A percentile compares a stretch with the other conserved stretches of the same genome.
Evolutionary conservation across 2,797 vertebrate genomes (phyloP).

Genomic region (Platalea minor): DNA sequence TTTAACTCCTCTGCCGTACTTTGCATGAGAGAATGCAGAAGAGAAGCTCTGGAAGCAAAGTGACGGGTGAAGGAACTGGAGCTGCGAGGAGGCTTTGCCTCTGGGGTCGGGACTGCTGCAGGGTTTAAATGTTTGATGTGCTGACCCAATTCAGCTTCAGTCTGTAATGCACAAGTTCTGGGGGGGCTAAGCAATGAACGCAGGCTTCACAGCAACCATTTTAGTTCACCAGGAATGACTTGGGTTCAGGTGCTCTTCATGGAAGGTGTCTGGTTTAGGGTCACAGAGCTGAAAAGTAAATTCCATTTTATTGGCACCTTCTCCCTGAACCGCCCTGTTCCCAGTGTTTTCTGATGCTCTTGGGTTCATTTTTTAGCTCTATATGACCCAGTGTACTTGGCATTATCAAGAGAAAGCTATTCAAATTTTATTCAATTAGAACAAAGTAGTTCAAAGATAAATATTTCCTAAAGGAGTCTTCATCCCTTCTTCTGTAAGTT

Average conservation of each 20-base stretch:
- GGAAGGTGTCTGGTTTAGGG: not conserved
- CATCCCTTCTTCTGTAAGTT: not conserved
- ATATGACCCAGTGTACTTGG: not conserved
- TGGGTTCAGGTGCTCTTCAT: not conserved
- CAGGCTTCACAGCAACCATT: not conserved
- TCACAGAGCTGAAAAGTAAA: not conserved
- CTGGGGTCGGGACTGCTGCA: not conserved
- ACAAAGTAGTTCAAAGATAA: not conserved
- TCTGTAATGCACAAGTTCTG: fast-evolving
- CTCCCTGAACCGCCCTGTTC: not conserved
- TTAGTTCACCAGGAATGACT: not conserved
- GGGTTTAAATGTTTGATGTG: not conserved
- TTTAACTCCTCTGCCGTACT: not conserved
- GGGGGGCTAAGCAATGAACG: fast-evolving
- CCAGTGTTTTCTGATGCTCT: not conserved
- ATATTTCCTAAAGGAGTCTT: slow-evolving; percentile 17
- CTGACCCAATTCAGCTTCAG: not conserved
- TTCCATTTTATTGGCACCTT: not conserved
- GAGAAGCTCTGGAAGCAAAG: not conserved
- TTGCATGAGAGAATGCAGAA: not conserved
- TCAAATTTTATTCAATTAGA: slow-evolving; percentile 27
- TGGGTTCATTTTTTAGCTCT: not conserved
- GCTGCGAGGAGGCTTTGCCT: not conserved
- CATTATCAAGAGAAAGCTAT: not conserved
- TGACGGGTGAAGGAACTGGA: not conserved